Evolutionary conservation across 1,140 invertebrate species (phyloP), one percentile per base, ranked within the genome.

Genomic region (Achroia grisella): DNA sequence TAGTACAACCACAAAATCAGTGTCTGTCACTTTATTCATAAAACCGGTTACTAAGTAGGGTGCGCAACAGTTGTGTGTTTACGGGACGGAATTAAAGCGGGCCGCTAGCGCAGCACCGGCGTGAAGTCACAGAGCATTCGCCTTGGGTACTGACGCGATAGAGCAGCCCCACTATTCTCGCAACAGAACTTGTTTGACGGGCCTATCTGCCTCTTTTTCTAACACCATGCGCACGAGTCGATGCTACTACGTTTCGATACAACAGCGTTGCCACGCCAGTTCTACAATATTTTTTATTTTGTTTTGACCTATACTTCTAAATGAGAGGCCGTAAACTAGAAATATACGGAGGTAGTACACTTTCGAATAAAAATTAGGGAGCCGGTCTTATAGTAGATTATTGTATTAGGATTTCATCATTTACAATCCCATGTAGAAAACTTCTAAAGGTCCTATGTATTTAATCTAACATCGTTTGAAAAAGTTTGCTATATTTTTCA

Each of bases 321-420:
- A 74, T 74, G 69, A 76, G 73, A 64, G 66, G 64, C 67, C 65
- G 76, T 81, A 79, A 79, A 79, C 74, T 79, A 76, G 70, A 76
- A 74, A 75, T 53, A n/a, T n/a, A n/a, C n/a, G n/a, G n/a, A n/a
- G n/a, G n/a, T n/a, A n/a, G 56, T 62, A 62, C 54, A 62, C 72
- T 47, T 59, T 54, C 41, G 63, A 63, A 62, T 64, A 52, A 45
- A 64, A 54, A 56, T 62, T 23, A 23, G 17, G 6, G 17, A 6
- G 17, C 17, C 6, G 17, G 6, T 52, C 55, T 50, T 49, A 52
- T 64, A 59, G 49, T 56, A 58, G 34, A 23, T n/a, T n/a, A 23
- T 6, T 23, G 17, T 6, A 2, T 23, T 3, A 23, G 17, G 6
- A 23, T 23, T 23, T 23, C 17, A 2, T 23, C 17, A 23, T 23